phyloP scores from a whole-genome alignment of 2,797 vertebrate species.

The Malurus leucopterus region DNA sequence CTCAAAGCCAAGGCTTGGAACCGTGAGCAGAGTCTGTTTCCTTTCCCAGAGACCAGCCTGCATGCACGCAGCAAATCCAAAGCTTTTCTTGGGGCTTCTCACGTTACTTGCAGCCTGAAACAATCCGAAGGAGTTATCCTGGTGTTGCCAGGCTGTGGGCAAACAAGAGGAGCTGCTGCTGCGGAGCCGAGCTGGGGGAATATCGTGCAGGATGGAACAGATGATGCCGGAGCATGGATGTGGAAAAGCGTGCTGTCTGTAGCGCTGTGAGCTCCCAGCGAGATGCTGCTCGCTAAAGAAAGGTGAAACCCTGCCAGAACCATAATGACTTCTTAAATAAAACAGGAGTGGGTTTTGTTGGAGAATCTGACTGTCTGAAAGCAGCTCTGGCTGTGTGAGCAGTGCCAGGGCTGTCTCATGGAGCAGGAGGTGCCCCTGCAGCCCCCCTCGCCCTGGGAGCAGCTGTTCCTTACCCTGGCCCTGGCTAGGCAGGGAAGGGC shows the following conservation, averaged over 20 bases:
- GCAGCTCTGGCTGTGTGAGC: not conserved
- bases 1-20: not conserved
- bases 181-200: not conserved
- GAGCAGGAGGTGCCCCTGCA: not conserved
- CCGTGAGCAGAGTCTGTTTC: not conserved
- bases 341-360: not conserved
- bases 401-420: rapidly evolving
- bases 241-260: not conserved
- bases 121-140: not conserved
- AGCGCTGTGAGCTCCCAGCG: not conserved
- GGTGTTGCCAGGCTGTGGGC: not conserved
- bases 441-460: not conserved
- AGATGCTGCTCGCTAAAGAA: not conserved
- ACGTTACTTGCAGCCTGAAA: not conserved
- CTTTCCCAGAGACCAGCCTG: not conserved
- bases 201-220: not conserved
- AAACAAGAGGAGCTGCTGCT: not conserved
- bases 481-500: not conserved
- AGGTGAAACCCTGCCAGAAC: not conserved
- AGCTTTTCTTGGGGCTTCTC: not conserved
- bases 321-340: not conserved
- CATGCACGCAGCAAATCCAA: rapidly evolving
- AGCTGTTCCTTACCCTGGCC: not conserved
- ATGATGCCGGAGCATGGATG: not conserved
- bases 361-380: not conserved